phyloP scores from a whole-genome alignment of 2,888 invertebrate genomes.

The Timandra comae region DNA sequence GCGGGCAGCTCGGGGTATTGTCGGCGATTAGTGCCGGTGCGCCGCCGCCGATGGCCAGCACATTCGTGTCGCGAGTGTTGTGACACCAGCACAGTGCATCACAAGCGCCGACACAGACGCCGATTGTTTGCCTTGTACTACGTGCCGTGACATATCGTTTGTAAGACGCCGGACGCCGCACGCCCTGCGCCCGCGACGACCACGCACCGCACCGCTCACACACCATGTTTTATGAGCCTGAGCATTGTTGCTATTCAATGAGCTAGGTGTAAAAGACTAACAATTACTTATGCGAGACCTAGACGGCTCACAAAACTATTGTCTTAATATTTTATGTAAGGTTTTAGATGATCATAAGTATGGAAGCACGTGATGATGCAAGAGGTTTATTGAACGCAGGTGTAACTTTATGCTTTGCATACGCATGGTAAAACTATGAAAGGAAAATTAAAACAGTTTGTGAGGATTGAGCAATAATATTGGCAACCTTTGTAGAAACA shows the following conservation, averaged over 20 bases:
- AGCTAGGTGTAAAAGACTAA: conserved; percentile 45
- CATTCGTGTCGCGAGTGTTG: conserved; percentile 45
- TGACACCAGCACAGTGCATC: conserved; percentile 55
- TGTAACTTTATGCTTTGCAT: too few relatives aligned
- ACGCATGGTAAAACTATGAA: too few relatives aligned
- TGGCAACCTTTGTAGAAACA: too few relatives aligned
- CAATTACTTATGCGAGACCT: conserved; percentile 47
- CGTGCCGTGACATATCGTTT: conserved; percentile 72
- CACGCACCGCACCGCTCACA: conserved; percentile 33
- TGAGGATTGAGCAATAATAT: too few relatives aligned
- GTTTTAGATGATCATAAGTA: conserved; percentile 27
- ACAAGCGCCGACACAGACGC: conserved; percentile 63
- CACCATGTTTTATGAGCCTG: conserved; percentile 47
- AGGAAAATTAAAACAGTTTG: too few relatives aligned
- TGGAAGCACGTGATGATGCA: conserved; percentile 40
- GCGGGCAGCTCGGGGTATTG: conserved; percentile 44
- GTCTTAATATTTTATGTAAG: conserved; percentile 33
- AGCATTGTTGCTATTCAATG: conserved; percentile 53
- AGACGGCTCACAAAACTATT: conserved; percentile 35
- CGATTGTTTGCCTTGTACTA: conserved; percentile 73
- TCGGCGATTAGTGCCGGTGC: conserved; percentile 65
- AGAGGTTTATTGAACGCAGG: conserved; percentile 16
- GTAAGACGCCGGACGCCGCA: conserved; percentile 20
- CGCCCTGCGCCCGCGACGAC: conserved; percentile 37
- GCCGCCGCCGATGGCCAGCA: conserved; percentile 49